Base-by-base conservation (phyloP, 92 coral and sea anemone species). In the Epizoanthus ramosus region DNA sequence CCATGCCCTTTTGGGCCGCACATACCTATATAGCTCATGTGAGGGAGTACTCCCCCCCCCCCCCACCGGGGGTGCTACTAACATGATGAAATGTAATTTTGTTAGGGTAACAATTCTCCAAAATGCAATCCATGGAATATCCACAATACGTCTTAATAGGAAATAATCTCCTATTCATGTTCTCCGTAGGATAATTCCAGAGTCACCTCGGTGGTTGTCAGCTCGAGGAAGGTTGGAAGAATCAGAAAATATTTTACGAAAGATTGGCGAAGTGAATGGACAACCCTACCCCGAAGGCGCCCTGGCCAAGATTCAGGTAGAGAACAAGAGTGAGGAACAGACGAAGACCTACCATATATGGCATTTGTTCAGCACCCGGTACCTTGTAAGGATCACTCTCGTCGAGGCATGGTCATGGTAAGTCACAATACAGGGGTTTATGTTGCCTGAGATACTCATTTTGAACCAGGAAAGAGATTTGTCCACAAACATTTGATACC, bases 171-270 rank as follows among this genome's bases (percentile, higher is more conserved):
- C 63, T 53, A 12, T 28, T 9, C 9, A 21, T 77, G 53, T 4
- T 33, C 19, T 33, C 43, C 21, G 5, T 57, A 93, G 99, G 92
- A 77, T 91, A 23, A 80, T 96, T 63, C 98, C 99, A 0, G 99
- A 96, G 67, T 96, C 99, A 23, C 98, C 99, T 39, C 91, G 99
- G n/a, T 96, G 99, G 99, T 88, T 96, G 25, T 91, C 94, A 6
- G 99, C 99, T 18, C 90, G 99, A 24, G 99, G 98, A 63, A 83
- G 98, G 81, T 74, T 85, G 58, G 71, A 96, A 18, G 99, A 96
- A 58, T 94, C 99, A 0, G 95, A 96, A 69, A 76, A 4, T 3
- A 85, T 96, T 59, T 80, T 96, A 64, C 86, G 87, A 39, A 85
- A 87, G 74, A 93, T 96, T 24, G 99, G 94, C 15, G 68, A 8